Base-by-base conservation (phyloP, 2,797 vertebrate species). In the Hydrocynus forskahlii region DNA sequence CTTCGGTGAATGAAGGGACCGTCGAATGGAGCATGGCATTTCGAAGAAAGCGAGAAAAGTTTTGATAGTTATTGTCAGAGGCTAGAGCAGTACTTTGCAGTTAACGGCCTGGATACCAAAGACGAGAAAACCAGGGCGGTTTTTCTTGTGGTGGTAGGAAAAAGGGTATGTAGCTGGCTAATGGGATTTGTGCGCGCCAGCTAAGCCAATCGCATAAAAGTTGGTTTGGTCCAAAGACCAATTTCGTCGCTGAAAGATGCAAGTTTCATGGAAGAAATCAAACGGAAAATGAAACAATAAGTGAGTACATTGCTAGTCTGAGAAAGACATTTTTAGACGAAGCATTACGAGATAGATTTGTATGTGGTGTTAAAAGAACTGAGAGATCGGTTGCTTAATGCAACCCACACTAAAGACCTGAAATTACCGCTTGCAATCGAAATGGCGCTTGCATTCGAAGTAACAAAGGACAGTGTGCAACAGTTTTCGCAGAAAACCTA, bases 11-110 rank as follows among this genome's bases (percentile, higher is more conserved):
- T 69, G 67, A 25, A 50, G 48, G 67, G 67, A 69, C 67, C 67
- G 10, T 69, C 43, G 43, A 50, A 50, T 2, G 1, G 5, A 68
- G 19, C 40, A 67, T 57, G 76, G 54, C 76, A 25, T 78, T 69
- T 35, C 14, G 57, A 80, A 7, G 78, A 80, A 74, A 72, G 59
- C 63, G 78, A 80, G 45, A 57, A 80, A 73, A 21, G 62, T 52
- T 80, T 80, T 25, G 48, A 80, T 17, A 64, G 35, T 62, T 80
- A 59, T 59, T 40, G n/a, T 16, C 19, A 80, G 52, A 25, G 79
- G 50, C 62, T 80, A 4, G 62, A 75, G 40, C 71, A 75, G 62
- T 80, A 57, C 23, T 75, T 75, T 66, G 48, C 48, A 67, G 71
- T 50, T 16, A 68, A 80, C 59, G 19, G 14, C 1, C 43, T 70